Conservation (phyloP, 2,113 vertebrate genomes). For the Synodontis membranacea region DNA sequence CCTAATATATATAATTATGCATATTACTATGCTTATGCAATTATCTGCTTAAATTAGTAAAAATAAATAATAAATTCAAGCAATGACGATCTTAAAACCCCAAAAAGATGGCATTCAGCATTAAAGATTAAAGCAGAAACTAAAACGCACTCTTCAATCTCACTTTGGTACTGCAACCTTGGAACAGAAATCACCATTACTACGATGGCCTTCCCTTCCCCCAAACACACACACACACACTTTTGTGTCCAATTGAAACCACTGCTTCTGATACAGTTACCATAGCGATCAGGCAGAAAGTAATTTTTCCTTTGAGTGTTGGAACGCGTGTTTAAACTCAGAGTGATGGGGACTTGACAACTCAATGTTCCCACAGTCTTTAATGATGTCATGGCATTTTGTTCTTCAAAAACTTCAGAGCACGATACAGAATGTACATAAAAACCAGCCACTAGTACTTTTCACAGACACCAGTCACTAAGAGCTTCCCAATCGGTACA, state of each 20-base stretch:
- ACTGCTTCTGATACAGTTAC: slow-evolving; percentile 19
- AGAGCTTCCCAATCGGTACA: no score
- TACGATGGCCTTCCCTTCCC: not conserved
- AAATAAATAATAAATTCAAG: not conserved
- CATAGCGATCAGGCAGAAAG: slow-evolving; percentile 25
- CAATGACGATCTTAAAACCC: not conserved
- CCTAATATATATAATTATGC: not conserved
- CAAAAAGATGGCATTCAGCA: not conserved
- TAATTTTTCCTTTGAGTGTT: slow-evolving; percentile 8
- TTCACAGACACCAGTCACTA: no score
- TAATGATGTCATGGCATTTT: not conserved
- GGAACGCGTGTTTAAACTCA: not conserved
- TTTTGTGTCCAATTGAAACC: not conserved
- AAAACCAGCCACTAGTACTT: no score
- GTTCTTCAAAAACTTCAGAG: not conserved
- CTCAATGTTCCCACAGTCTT: not conserved
- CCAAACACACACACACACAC: not conserved
- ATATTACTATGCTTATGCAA: not conserved
- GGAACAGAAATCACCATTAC: not conserved
- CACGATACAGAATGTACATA: not conserved
- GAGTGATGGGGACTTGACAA: not conserved
- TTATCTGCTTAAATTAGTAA: not conserved
- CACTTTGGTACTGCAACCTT: not conserved
- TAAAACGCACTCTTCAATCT: not conserved
- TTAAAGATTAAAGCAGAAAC: no score